phyloP scores from a whole-genome alignment of 1,140 invertebrate species.

The Colletes latitarsis region DNA sequence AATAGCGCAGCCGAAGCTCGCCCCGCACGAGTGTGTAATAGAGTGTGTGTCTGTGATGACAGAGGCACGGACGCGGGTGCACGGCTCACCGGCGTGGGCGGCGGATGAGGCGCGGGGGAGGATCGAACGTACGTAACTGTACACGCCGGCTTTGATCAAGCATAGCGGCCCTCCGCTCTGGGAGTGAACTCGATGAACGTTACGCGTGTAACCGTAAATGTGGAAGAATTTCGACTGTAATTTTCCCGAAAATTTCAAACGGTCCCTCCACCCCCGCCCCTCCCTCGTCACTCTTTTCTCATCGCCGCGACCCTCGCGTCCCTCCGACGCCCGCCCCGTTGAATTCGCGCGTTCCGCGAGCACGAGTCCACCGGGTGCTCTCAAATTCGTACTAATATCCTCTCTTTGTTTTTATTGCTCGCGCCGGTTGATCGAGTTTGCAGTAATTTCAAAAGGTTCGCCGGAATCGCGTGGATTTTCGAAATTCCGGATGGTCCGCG shows the following conservation, averaged over 20 bases:
- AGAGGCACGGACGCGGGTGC: constrained; percentile 59
- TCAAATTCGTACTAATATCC: constrained; percentile 23
- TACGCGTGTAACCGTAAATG: constrained; percentile 64
- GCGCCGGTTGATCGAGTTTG: neutral
- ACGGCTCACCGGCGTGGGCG: constrained; percentile 9
- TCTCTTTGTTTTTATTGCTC: neutral
- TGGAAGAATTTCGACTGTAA: constrained; percentile 64
- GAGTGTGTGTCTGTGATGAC: constrained; percentile 54
- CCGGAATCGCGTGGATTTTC: neutral
- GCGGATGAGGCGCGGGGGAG: constrained; percentile 12
- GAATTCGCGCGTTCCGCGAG: constrained; percentile 36
- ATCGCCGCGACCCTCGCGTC: neutral
- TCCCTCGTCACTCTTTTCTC: neutral
- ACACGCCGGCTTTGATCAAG: constrained; percentile 68
- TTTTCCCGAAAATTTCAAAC: constrained; percentile 64
- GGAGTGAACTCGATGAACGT: constrained; percentile 66
- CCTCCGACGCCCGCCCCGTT: neutral
- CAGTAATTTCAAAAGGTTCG: constrained; percentile 12
- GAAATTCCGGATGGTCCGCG: constrained; percentile 9
- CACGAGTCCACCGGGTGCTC: constrained; percentile 11
- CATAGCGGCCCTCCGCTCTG: constrained; percentile 62
- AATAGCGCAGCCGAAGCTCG: constrained; percentile 73
- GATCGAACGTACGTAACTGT: constrained; percentile 66
- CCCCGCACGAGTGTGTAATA: constrained; percentile 50
- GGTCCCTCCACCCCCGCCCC: neutral